phyloP scores from a whole-genome alignment of 2,888 invertebrate genomes.

The Cyclophora punctaria region DNA sequence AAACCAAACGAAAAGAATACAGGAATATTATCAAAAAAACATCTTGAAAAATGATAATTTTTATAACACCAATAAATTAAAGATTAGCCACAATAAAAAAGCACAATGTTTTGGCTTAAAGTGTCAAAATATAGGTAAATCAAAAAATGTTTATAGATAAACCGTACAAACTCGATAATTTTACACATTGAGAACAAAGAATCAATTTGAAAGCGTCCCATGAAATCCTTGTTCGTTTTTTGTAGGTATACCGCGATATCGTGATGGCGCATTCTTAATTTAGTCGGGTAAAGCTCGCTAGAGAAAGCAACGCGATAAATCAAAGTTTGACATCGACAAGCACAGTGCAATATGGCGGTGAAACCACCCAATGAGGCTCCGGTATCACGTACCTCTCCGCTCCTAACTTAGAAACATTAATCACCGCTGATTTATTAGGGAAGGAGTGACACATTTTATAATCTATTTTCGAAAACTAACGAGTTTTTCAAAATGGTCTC shows the following conservation, averaged over 20 bases:
- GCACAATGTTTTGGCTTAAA: slow-evolving; percentile 57
- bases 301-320: slow-evolving; percentile 67
- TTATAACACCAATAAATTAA: slow-evolving; percentile 58
- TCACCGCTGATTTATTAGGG: slow-evolving; percentile 69
- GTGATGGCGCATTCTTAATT: slow-evolving; percentile 44
- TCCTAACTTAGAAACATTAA: slow-evolving; percentile 65
- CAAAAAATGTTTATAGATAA: slow-evolving; percentile 45
- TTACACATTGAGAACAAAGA: slow-evolving; percentile 59
- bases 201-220: slow-evolving; percentile 46
- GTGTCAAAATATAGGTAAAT: slow-evolving; percentile 67
- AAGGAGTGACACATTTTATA: slow-evolving; percentile 74
- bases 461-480: slow-evolving; percentile 72
- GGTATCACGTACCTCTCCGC: slow-evolving; percentile 64
- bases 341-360: slow-evolving; percentile 71
- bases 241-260: slow-evolving; percentile 31
- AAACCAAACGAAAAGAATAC: too few relatives aligned
- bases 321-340: slow-evolving; percentile 75
- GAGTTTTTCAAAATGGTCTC: slow-evolving; percentile 70
- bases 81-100: slow-evolving; percentile 45
- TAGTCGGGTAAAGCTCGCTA: slow-evolving; percentile 60
- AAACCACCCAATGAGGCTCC: slow-evolving; percentile 71
- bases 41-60: slow-evolving; percentile 30
- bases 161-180: slow-evolving; percentile 44
- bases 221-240: slow-evolving; percentile 28
- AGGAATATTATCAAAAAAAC: slow-evolving; percentile 3